Evolutionary conservation across 2,888 invertebrate genomes (phyloP).

Genomic region (Megaustenia siamemsis): DNA sequence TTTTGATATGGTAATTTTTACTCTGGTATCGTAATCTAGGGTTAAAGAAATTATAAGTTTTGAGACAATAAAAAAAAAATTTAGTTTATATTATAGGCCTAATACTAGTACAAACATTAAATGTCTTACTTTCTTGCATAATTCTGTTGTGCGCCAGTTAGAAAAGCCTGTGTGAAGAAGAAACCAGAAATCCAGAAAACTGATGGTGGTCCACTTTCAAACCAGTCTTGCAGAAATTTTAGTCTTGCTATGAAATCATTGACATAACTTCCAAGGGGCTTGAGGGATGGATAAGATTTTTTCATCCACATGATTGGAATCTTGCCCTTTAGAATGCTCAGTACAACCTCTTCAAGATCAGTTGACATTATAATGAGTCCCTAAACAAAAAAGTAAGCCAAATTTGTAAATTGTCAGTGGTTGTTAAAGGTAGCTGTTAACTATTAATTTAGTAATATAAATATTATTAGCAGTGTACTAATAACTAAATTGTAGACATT

Average conservation of each 20-base stretch:
- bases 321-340: constrained; percentile 89
- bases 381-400: constrained; percentile 79
- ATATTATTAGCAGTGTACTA: background rate
- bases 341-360: constrained; percentile 90
- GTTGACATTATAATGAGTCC: constrained; percentile 92
- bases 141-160: constrained; percentile 81
- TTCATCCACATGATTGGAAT: constrained; percentile 82
- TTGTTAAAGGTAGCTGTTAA: no score
- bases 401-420: no score
- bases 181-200: constrained; percentile 81
- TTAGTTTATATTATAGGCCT: no score
- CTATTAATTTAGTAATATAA: no score
- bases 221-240: constrained; percentile 83
- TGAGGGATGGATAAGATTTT: constrained; percentile 81
- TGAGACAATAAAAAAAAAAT: no score
- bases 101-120: background rate
- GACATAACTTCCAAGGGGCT: constrained; percentile 81
- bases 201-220: constrained; percentile 79
- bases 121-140: constrained; percentile 78
- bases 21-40: no score
- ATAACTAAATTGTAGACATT: no score
- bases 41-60: no score
- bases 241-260: constrained; percentile 80
- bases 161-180: constrained; percentile 81
- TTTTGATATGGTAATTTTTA: no score